phyloP scores from a whole-genome alignment of 2,113 vertebrate genomes.

The Scartelaos histophorus region DNA sequence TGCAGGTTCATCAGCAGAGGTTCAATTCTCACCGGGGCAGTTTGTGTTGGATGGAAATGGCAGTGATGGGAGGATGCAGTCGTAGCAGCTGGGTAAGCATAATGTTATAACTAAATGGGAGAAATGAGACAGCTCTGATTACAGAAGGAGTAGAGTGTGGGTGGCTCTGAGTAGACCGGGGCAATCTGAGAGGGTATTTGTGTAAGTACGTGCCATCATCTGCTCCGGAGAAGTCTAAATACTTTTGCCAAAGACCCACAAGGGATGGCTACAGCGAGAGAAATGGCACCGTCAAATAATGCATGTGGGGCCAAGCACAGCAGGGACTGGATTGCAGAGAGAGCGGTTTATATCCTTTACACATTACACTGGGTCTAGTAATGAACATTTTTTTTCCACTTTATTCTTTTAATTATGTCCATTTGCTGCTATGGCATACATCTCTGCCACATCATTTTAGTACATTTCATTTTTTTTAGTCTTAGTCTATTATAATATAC shows the following conservation, averaged over 20 bases:
- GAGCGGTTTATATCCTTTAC: not conserved
- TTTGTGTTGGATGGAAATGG: slow-evolving; percentile 50
- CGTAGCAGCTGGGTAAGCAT: slow-evolving; percentile 65
- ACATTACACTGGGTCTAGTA: not conserved
- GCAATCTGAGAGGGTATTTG: slow-evolving; percentile 58
- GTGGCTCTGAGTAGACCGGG: slow-evolving; percentile 47
- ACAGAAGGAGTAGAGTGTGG: slow-evolving; percentile 60
- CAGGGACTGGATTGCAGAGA: slow-evolving; percentile 1
- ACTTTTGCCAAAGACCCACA: slow-evolving; percentile 49
- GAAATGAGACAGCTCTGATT: slow-evolving; percentile 68
- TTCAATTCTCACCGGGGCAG: slow-evolving; percentile 61
- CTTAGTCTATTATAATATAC: no score
- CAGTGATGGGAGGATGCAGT: slow-evolving; percentile 46
- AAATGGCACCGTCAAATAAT: slow-evolving; percentile 4
- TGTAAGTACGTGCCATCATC: slow-evolving; percentile 35
- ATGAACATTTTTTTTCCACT: not conserved
- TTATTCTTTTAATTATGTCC: not conserved
- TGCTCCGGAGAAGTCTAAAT: slow-evolving; percentile 50
- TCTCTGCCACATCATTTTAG: not conserved
- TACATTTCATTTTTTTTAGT: not conserved
- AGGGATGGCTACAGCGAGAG: slow-evolving; percentile 32
- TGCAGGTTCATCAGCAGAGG: slow-evolving; percentile 54
- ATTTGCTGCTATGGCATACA: not conserved
- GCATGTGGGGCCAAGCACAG: slow-evolving; percentile 23
- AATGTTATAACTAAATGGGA: slow-evolving; percentile 68